phyloP scores from a whole-genome alignment of 2,888 invertebrate species.

The Bellardia pandia region DNA sequence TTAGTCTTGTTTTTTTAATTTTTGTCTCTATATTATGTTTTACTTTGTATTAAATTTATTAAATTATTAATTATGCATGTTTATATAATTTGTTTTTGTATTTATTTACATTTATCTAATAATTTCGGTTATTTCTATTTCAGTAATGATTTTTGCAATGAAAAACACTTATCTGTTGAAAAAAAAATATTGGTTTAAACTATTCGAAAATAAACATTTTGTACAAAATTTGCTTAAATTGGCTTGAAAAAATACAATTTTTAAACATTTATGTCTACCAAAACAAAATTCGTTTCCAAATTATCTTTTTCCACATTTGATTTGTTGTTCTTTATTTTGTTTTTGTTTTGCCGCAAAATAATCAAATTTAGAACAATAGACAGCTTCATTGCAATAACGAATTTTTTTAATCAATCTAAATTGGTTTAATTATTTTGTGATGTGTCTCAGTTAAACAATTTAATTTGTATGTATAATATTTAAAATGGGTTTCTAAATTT shows the following conservation, averaged over 20 bases:
- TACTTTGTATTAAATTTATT: constrained; percentile 48
- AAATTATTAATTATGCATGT: constrained; percentile 59
- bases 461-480: constrained; percentile 24
- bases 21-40: constrained; percentile 31
- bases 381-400: constrained; percentile 69
- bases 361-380: constrained; percentile 41
- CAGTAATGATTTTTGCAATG: constrained; percentile 63
- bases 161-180: constrained; percentile 45
- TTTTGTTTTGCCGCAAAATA: constrained; percentile 27
- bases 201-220: constrained; percentile 47
- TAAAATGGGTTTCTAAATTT: constrained; percentile 9
- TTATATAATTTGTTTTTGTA: constrained; percentile 36
- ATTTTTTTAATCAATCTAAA: constrained; percentile 37
- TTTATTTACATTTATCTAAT: constrained; percentile 39
- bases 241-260: constrained; percentile 31
- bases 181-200: not conserved
- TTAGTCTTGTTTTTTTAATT: not conserved
- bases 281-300: constrained; percentile 50
- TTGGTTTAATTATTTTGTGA: constrained; percentile 45
- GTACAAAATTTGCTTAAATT: constrained; percentile 73
- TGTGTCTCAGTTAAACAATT: constrained; percentile 18
- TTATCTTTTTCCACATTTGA: constrained; percentile 67
- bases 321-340: constrained; percentile 64
- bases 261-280: not conserved
- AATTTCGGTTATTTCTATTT: constrained; percentile 14